Conservation (phyloP, 2,113 vertebrate species). For the Ochotona curzoniae region DNA sequence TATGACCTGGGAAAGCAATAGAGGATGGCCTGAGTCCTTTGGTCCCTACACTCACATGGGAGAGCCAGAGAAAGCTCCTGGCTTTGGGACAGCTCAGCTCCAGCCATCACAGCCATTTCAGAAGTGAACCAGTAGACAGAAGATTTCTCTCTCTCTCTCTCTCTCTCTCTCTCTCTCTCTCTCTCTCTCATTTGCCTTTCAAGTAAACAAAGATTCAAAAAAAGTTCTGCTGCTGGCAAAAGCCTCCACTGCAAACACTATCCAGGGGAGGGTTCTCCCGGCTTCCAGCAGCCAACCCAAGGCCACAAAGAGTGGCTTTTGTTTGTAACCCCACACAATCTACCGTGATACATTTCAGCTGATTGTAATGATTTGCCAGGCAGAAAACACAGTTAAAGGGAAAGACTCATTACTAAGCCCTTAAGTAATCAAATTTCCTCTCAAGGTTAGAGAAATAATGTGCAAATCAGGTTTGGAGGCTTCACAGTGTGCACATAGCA, state of each 20-base stretch:
- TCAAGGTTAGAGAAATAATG: slow-evolving; percentile 47
- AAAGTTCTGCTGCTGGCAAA: no score
- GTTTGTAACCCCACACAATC: slow-evolving; percentile 8
- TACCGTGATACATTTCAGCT: slow-evolving; percentile 16
- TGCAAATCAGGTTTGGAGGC: not conserved
- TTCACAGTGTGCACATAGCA: not conserved
- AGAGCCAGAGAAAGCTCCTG: no score
- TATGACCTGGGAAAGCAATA: no score
- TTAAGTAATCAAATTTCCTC: slow-evolving; percentile 24
- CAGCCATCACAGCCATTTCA: no score
- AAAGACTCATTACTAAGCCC: not conserved
- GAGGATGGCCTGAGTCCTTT: no score
- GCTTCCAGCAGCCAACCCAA: not conserved
- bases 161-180: no score
- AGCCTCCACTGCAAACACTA: not conserved
- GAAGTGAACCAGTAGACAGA: no score
- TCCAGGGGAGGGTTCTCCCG: not conserved
- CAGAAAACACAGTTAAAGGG: not conserved
- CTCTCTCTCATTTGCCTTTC: no score
- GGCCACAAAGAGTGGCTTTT: not conserved
- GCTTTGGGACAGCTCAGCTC: no score
- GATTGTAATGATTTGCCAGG: not conserved
- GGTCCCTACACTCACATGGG: no score
- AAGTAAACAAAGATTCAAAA: no score
- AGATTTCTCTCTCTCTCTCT: no score